Evolutionary conservation across 2,113 vertebrate species (phyloP).

Genomic region (Phalacrocorax pelagicus): DNA sequence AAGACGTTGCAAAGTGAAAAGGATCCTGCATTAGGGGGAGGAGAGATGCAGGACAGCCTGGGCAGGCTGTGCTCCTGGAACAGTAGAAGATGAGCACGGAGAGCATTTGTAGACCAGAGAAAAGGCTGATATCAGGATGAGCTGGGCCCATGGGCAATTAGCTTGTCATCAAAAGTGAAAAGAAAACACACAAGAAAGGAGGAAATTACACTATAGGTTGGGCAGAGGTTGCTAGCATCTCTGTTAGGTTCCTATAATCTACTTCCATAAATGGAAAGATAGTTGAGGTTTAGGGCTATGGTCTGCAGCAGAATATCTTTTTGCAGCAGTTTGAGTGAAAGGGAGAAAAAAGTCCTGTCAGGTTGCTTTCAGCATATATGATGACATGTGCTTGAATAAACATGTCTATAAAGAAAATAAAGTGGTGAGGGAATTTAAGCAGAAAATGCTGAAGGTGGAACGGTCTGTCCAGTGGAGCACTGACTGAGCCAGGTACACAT

Average conservation of each 20-base stretch:
- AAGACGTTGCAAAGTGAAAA: background rate
- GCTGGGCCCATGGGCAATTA: background rate
- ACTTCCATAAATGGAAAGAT: background rate
- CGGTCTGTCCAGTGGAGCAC: background rate
- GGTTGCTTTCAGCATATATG: background rate
- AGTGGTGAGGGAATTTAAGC: background rate
- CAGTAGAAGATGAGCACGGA: background rate
- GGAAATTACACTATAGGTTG: background rate
- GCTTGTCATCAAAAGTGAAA: background rate
- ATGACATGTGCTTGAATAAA: background rate
- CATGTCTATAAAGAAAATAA: background rate
- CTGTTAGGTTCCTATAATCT: background rate
- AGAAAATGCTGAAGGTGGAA: background rate
- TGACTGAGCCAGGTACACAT: background rate
- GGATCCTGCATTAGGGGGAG: background rate
- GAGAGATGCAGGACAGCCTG: background rate
- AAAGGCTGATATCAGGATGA: background rate
- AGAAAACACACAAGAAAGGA: background rate
- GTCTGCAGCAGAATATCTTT: background rate
- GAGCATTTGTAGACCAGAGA: background rate
- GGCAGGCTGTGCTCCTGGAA: background rate
- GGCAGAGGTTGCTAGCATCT: background rate
- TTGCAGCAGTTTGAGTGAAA: background rate
- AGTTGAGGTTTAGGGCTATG: background rate
- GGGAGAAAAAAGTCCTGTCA: background rate